Conservation (phyloP, 2,113 vertebrate genomes). For the Arizona elegans region DNA sequence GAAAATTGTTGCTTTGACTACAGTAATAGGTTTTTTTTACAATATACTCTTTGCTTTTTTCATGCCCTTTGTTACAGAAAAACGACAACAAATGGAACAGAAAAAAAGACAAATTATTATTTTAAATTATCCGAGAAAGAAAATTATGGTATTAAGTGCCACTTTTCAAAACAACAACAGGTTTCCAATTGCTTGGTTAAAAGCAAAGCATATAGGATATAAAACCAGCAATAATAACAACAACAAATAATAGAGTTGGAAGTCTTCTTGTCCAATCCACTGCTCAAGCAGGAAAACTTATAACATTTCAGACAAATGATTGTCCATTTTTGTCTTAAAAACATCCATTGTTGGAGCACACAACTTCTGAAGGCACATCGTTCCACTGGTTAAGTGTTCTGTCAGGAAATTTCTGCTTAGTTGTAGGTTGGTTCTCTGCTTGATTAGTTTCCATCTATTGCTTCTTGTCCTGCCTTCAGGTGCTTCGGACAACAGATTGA, state of each 20-base stretch:
- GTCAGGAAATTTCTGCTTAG: too few relatives aligned
- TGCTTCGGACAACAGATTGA: not conserved
- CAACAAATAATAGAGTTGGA: not conserved
- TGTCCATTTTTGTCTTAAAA: too few relatives aligned
- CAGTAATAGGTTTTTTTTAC: not conserved
- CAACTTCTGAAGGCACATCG: too few relatives aligned
- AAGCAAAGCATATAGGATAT: slow-evolving; percentile 6
- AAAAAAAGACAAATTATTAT: not conserved
- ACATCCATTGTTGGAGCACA: too few relatives aligned
- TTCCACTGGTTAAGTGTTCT: too few relatives aligned
- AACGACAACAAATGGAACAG: not conserved
- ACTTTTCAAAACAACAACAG: not conserved
- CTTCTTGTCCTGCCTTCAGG: not conserved
- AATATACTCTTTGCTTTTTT: slow-evolving; percentile 4
- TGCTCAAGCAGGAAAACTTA: too few relatives aligned
- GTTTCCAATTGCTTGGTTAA: slow-evolving; percentile 18
- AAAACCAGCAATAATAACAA: not conserved
- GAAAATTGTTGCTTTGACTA: slow-evolving; percentile 13
- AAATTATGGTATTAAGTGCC: not conserved
- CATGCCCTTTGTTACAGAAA: not conserved
- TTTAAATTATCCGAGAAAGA: slow-evolving; percentile 3
- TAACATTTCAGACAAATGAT: too few relatives aligned
- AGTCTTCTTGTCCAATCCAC: not conserved
- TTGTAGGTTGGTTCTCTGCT: too few relatives aligned
- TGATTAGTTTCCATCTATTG: too few relatives aligned